A percentile compares a stretch with the other conserved stretches of the same genome.
Conservation (phyloP, 2,797 vertebrate genomes). For the Enteromius thamalakanensis region DNA sequence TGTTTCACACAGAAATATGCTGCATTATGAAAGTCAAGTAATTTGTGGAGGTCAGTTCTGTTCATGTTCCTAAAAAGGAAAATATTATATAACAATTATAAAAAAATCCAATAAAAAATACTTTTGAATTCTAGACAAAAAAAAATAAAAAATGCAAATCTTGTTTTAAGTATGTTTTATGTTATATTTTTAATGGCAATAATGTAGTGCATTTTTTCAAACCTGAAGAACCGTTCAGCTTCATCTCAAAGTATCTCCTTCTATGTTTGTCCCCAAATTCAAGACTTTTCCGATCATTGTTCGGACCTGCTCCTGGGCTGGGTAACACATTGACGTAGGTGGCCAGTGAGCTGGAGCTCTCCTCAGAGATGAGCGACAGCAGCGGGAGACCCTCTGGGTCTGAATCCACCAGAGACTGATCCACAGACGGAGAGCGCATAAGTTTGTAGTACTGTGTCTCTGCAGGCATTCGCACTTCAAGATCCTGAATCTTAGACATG, state of each 20-base stretch:
- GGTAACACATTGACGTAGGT: constrained; percentile 70
- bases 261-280: constrained; percentile 52
- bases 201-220: background rate
- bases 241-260: constrained; percentile 69
- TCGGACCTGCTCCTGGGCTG: constrained; percentile 61
- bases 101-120: background rate
- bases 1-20: background rate
- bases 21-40: background rate
- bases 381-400: constrained; percentile 64
- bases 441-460: constrained; percentile 71
- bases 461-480: constrained; percentile 78
- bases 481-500: constrained; percentile 83
- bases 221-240: constrained; percentile 68
- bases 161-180: background rate
- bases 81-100: background rate
- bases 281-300: constrained; percentile 32
- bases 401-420: constrained; percentile 74
- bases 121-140: background rate
- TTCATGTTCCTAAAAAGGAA: background rate
- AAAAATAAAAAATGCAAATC: too few relatives aligned
- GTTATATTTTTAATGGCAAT: background rate
- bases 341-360: constrained; percentile 73
- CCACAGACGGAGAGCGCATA: constrained; percentile 72
- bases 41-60: background rate
- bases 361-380: constrained; percentile 64